Evolutionary conservation across 1,140 invertebrate genomes (phyloP), one percentile per base, ranked within the genome.

Genomic region (Ditylenchus dipsaci): DNA sequence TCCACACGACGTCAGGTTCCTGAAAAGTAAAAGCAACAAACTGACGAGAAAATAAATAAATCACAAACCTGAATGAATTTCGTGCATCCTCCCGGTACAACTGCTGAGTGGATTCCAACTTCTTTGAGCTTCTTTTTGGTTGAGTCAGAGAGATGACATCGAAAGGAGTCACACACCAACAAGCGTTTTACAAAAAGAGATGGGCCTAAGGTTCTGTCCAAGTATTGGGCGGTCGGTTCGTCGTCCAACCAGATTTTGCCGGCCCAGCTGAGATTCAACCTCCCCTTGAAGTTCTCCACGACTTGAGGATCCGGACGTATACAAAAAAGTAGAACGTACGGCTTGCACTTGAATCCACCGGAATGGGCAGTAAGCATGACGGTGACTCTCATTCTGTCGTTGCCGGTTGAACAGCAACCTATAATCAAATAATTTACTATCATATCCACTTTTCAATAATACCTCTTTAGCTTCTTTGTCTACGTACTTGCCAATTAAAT

Each of bases 241-340:
- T 67, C 65, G 27, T 67, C 21, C 65, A 67, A 66, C 65, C 65
- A 59, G n/a, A 29, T n/a, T n/a, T n/a, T n/a, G n/a, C n/a, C n/a
- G n/a, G n/a, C n/a, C n/a, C n/a, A n/a, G n/a, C n/a, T n/a, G 8
- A 17, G 29, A 3, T 45, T 11, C 1, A 67, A 7, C 0, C 57
- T 27, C 21, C 47, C 65, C 9, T 59, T 21, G 62, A 63, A 63
- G 11, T 63, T n/a, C 62, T 63, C 21, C 30, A 56, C 62, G 57
- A 56, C 57, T n/a, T 21, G 11, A 11, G 26, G 62, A 63, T n/a
- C 62, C 11, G 62, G 62, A 13, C 62, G 62, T 13, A 58, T 63
- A 21, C 29, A 38, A 59, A 38, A 38, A 11, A 63, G 62, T 13
- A 63, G 62, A n/a, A 63, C 62, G 21, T 61, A 63, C 19, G 62